phyloP scores from a whole-genome alignment of 2,888 invertebrate genomes.

The Epirrita christyi region DNA sequence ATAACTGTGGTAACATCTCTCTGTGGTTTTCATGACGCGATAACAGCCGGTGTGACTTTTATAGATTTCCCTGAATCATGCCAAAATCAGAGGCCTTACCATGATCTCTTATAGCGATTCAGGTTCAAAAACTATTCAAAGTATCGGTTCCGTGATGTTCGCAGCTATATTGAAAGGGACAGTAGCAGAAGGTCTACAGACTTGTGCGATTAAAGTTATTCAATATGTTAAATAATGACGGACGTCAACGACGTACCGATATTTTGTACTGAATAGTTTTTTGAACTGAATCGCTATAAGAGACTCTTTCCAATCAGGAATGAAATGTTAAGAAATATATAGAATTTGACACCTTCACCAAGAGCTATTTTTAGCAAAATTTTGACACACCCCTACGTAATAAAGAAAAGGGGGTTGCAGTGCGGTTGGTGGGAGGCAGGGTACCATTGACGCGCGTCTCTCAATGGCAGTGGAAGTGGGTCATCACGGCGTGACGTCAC shows the following conservation, averaged over 20 bases:
- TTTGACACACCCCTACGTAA: conserved; percentile 44
- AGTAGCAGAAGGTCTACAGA: too few relatives aligned
- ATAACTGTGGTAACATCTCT: too few relatives aligned
- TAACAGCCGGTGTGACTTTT: conserved; percentile 7
- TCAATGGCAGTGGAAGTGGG: conserved; percentile 80
- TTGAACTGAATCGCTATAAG: too few relatives aligned
- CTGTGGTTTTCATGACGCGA: conserved; percentile 10
- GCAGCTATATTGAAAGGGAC: too few relatives aligned
- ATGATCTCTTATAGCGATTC: too few relatives aligned
- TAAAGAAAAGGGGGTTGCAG: conserved; percentile 50
- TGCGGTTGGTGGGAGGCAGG: conserved; percentile 49
- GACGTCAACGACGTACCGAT: too few relatives aligned
- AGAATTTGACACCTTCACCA: conserved; percentile 10
- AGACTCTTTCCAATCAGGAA: conserved; percentile 1
- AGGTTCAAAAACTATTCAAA: too few relatives aligned
- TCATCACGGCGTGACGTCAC: conserved; percentile 79
- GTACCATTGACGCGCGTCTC: conserved; percentile 82
- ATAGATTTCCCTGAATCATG: conserved; percentile 13
- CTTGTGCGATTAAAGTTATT: too few relatives aligned
- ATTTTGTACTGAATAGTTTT: too few relatives aligned
- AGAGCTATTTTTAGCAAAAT: conserved; percentile 36
- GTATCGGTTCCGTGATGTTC: too few relatives aligned
- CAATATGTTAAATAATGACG: too few relatives aligned
- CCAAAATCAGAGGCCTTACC: conserved; percentile 6
- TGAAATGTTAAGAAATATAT: not conserved